Evolutionary conservation across 1,140 invertebrate species (phyloP).

Genomic region (Luehdorfia chinensis): DNA sequence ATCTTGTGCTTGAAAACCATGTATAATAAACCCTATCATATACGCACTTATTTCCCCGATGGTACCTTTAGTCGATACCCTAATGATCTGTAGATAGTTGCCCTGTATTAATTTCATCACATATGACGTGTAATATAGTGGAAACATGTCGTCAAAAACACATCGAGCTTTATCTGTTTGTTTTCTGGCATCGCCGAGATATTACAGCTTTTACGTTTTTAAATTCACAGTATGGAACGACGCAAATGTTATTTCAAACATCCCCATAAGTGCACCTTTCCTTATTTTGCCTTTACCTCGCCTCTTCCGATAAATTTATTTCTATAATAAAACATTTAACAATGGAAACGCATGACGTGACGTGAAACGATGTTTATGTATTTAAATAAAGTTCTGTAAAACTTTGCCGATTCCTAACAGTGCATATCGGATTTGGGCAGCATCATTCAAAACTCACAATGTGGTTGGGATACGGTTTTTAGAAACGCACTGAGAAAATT

Average conservation of each 20-base stretch:
- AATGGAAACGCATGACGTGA: slow-evolving; percentile 66
- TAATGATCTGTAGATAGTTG: slow-evolving; percentile 22
- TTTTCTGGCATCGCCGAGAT: slow-evolving; percentile 76
- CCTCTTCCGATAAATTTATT: slow-evolving; percentile 51
- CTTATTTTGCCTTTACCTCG: slow-evolving; percentile 65
- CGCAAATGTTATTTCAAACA: slow-evolving; percentile 33
- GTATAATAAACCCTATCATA: slow-evolving; percentile 20
- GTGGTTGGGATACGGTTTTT: slow-evolving; percentile 54
- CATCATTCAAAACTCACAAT: slow-evolving; percentile 72
- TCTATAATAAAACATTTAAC: slow-evolving; percentile 53
- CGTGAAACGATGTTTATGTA: slow-evolving; percentile 40
- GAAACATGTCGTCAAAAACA: slow-evolving; percentile 36
- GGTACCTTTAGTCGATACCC: slow-evolving; percentile 20
- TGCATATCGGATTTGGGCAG: slow-evolving; percentile 64
- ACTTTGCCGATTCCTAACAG: slow-evolving; percentile 38
- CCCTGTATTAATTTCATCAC: slow-evolving; percentile 36
- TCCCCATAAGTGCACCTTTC: slow-evolving; percentile 69
- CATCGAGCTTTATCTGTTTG: slow-evolving; percentile 76
- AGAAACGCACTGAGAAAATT: slow-evolving; percentile 41
- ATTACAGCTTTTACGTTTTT: slow-evolving; percentile 48
- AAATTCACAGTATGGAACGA: slow-evolving; percentile 38
- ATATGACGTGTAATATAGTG: slow-evolving; percentile 25
- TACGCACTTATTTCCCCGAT: slow-evolving; percentile 45
- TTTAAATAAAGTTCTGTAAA: slow-evolving; percentile 43
- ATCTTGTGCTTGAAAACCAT: slow-evolving; percentile 38